Percentiles rank a stretch among this genome's conserved stretches.
Evolutionary conservation across 2,113 vertebrate species (phyloP).

Genomic region (Malurus cyaneus): DNA sequence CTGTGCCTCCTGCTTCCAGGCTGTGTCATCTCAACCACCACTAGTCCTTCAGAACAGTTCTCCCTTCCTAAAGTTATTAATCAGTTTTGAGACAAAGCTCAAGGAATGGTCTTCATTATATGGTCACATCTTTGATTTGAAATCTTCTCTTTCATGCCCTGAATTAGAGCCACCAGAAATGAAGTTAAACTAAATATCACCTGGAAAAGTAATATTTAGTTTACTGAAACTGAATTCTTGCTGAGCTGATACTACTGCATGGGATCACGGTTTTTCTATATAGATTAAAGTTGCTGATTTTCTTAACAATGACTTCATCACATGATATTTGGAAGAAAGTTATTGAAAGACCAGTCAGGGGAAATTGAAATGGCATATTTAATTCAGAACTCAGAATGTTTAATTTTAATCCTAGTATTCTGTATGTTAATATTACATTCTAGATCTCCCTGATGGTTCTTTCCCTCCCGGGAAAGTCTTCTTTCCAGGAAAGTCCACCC

Average conservation of each 20-base stretch:
- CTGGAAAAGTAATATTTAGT: background rate
- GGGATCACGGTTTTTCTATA: accelerated
- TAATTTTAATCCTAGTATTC: background rate
- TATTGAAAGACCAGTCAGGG: background rate
- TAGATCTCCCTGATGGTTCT: background rate
- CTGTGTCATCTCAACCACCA: background rate
- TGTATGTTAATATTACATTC: background rate
- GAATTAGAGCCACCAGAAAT: background rate
- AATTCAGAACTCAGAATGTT: background rate
- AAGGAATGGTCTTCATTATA: background rate
- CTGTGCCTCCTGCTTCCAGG: background rate
- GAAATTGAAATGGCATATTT: background rate
- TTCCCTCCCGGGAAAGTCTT: background rate
- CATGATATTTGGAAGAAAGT: background rate
- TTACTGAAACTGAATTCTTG: background rate
- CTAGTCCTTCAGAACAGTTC: background rate
- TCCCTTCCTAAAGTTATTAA: background rate
- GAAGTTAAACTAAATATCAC: background rate
- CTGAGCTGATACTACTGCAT: background rate
- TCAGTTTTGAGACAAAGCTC: background rate
- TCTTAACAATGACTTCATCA: background rate
- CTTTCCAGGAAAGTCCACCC: background rate
- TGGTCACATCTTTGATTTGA: background rate
- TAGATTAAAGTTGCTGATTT: background rate
- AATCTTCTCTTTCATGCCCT: background rate